Evolutionary conservation across 35 echinoderm and acorn worm species (phyloP), one percentile per base, ranked within the genome.

Genomic region (Apostichopus californicus): DNA sequence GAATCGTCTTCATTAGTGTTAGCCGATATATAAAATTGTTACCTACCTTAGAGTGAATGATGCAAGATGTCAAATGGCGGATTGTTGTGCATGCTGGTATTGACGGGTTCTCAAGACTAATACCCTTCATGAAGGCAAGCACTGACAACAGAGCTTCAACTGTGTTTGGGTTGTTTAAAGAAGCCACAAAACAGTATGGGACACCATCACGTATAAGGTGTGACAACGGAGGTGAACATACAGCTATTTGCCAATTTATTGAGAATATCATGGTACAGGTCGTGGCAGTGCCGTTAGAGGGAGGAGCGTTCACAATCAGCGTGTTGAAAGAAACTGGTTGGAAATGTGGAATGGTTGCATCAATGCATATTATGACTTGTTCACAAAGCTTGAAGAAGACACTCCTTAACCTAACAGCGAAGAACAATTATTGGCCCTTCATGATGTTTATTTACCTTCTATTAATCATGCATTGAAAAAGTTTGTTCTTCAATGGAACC

Each of bases 221-320:
- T 58, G 61, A 92, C 70, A 5, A 78, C 15, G 64, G 57, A 20
- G 65, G 79, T 6, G 73, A 92, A 86, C 0, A 85, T 57, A 55
- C 34, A 65, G 28, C 18, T 23, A 54, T 92, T 12, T 91, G 77
- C 64, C 0, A 34, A n/a, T 20, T 26, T 46, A 81, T 54, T 11
- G 64, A 23, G 57, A 66, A 3, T 55, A 68, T 18, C 14, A 15
- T 52, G 65, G 71, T 7, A 17, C 6, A 55, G 92, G 73, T 3
- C 15, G 56, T 55, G 78, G 78, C 9, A 81, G 77, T 52, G 77
- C 59, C 23, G 84, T 92, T 12, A 18, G 78, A 60, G 82, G 92
- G 9, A 81, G 92, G 7, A 87, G 81, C 60, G 92, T 93, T 4
- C 92, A 93, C 54, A 87, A 93, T 66, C 83, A 86, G 22, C 81